Base-by-base conservation (phyloP, 2,888 invertebrate species). In the Elegia similella region DNA sequence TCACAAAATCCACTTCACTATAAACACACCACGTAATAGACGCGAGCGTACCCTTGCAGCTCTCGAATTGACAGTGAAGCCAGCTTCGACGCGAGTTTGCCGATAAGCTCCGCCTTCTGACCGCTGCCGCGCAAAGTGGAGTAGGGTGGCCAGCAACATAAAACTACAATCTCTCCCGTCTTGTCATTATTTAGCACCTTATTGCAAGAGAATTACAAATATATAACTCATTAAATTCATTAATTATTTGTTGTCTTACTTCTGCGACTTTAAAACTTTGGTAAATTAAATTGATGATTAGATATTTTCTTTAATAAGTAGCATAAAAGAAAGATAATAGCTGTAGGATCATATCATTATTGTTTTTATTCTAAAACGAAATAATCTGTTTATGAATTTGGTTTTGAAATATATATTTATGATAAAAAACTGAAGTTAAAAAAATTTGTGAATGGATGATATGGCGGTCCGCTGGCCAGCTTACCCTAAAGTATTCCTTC, bases 61-160 rank as follows among this genome's bases (percentile, higher is more conserved):
- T 90, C 90, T 90, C 89, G 88, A 89, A 88, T 88, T 90, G 91
- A 91, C 91, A 91, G 90, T 88, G 89, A 80, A 78, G 72, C 75
- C 80, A 90, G 90, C 89, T 71, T 88, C 85, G 88, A 89, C 90
- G 91, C 90, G 91, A 91, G 90, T 91, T 90, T 89, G 89, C 90
- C 90, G 88, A 88, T 89, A 91, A 88, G 88, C 90, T 79, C 91
- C 91, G 91, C 91, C 90, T 91, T 88, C 90, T 90, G 90, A 90
- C 91, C 91, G 90, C 90, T 90, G 88, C 90, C 89, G 90, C 89
- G 89, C 88, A 89, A 90, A 90, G 90, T 89, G 82, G 88, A 88
- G 84, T 88, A 83, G 89, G 81, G 86, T 84, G 74, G 59, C 78
- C 77, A 80, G 68, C 67, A 59, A 53, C 42, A 34, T 1, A 17